These are phyloP conservation scores for Neomicropteryx cornuta DNA, from an alignment of 1,140 invertebrate genomes.

Conservation along the genomic window DNA sequence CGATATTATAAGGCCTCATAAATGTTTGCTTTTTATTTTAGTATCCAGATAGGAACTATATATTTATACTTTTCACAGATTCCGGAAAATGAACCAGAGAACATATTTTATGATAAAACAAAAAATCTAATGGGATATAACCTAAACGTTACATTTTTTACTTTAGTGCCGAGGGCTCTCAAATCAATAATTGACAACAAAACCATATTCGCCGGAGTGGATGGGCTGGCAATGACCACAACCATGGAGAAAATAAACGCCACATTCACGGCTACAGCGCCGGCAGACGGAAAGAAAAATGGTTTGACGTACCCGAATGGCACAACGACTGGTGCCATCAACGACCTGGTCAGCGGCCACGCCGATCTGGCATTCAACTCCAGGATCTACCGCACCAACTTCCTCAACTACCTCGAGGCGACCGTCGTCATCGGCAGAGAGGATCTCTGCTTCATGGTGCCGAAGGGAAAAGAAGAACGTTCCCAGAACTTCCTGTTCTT, in stretches of 20 bases:
- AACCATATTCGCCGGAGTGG: too few relatives aligned
- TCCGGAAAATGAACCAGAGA: background rate
- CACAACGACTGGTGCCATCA: conserved; percentile 28
- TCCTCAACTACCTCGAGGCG: conserved; percentile 32
- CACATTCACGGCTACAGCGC: conserved; percentile 23
- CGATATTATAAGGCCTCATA: too few relatives aligned
- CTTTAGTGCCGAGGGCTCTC: too few relatives aligned
- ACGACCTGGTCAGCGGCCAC: conserved; percentile 29
- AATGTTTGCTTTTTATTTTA: too few relatives aligned
- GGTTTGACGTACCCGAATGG: conserved; percentile 28
- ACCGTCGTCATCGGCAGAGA: conserved; percentile 29
- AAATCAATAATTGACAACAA: too few relatives aligned
- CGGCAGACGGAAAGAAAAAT: conserved; percentile 27
- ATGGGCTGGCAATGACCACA: too few relatives aligned
- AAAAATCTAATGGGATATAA: background rate
- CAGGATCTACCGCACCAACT: conserved; percentile 27
- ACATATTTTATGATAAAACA: conserved; percentile 2
- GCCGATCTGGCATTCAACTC: conserved; percentile 30
- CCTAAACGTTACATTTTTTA: conserved; percentile 1
- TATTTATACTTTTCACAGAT: too few relatives aligned
- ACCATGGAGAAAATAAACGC: conserved; percentile 27
- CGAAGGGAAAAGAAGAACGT: conserved; percentile 19
- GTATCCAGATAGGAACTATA: too few relatives aligned
- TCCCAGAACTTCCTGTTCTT: background rate
- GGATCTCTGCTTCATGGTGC: conserved; percentile 28